Conservation (phyloP, 2,888 invertebrate species). For the Girardia tigrina region DNA sequence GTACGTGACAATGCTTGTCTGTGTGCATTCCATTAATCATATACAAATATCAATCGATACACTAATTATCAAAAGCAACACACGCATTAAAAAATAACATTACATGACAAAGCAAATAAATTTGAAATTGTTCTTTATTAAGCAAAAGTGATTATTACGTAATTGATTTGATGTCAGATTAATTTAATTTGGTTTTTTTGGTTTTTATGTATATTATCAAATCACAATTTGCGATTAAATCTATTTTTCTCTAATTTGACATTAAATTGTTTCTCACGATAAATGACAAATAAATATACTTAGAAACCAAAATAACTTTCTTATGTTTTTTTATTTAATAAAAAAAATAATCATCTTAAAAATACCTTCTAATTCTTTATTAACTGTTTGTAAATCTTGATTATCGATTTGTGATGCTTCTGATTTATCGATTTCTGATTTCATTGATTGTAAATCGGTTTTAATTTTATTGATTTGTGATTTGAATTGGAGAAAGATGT, state of each 20-base stretch:
- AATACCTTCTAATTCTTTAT: neutral
- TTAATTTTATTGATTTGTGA: neutral
- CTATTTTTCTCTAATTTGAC: too few species aligned
- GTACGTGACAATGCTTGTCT: too few species aligned
- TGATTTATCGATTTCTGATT: neutral
- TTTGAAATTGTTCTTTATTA: neutral
- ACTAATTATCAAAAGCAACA: neutral
- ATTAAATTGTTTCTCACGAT: too few species aligned
- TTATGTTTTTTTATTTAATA: neutral
- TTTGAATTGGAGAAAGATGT: neutral
- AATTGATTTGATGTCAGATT: neutral
- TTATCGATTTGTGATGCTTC: neutral
- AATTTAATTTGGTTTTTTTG: neutral
- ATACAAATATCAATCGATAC: neutral
- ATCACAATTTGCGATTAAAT: too few species aligned
- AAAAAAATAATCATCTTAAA: neutral
- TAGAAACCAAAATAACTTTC: neutral
- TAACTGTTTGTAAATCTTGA: neutral
- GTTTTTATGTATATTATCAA: too few species aligned
- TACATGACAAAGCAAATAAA: neutral
- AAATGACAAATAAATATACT: too few species aligned
- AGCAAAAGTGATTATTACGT: neutral
- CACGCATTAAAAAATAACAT: neutral
- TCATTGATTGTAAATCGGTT: neutral
- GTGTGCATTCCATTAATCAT: neutral